phyloP scores from a whole-genome alignment of 2,888 invertebrate genomes.

The Leptura quadrifasciata region DNA sequence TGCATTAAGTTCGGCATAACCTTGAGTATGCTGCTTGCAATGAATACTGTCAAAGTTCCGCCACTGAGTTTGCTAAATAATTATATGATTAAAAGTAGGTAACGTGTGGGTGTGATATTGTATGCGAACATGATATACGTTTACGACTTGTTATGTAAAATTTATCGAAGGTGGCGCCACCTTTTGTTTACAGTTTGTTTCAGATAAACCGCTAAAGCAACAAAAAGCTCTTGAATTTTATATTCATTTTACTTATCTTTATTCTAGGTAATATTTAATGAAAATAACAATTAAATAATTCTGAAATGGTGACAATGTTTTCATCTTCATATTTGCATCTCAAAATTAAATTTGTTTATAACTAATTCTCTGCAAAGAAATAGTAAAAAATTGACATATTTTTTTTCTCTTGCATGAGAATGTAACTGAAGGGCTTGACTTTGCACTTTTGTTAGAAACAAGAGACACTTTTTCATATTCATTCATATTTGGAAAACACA shows the following conservation, averaged over 20 bases:
- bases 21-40: too few relatives aligned
- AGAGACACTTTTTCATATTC: too few relatives aligned
- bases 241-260: constrained; percentile 19
- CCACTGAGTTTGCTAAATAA: constrained; percentile 18
- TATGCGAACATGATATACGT: constrained; percentile 38
- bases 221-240: constrained; percentile 32
- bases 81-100: constrained; percentile 45
- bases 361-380: too few relatives aligned
- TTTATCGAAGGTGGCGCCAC: constrained; percentile 40
- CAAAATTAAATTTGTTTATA: too few relatives aligned
- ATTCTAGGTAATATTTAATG: constrained; percentile 2
- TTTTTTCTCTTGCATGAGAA: too few relatives aligned
- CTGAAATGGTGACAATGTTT: too few relatives aligned
- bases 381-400: too few relatives aligned
- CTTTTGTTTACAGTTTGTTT: constrained; percentile 31
- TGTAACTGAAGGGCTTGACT: too few relatives aligned
- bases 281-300: constrained; percentile 21
- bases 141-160: constrained; percentile 34
- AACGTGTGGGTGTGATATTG: constrained; percentile 49
- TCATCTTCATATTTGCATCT: too few relatives aligned
- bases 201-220: constrained; percentile 26
- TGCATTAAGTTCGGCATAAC: too few relatives aligned
- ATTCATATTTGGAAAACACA: too few relatives aligned
- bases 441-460: too few relatives aligned
- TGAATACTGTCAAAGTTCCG: not conserved